These are phyloP conservation scores for Tapera naevia DNA, from an alignment of 2,797 vertebrate species.

Conservation along the genomic window DNA sequence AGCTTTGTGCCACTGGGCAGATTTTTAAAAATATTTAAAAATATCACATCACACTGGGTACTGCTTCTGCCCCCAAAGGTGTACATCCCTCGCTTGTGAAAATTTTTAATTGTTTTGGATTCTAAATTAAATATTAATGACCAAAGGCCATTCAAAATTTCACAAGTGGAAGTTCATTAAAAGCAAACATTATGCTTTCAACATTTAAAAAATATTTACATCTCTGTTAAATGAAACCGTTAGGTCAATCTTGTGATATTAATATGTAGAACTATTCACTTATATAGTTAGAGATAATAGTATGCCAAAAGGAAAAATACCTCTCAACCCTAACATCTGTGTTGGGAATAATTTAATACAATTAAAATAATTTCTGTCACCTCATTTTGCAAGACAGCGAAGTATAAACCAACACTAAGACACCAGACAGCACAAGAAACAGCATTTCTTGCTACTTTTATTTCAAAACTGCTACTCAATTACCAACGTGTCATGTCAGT, in stretches of 20 bases:
- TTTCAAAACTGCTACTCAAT: not conserved
- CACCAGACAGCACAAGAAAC: slow-evolving; percentile 25
- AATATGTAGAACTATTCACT: not conserved
- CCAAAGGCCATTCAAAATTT: not conserved
- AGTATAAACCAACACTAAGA: slow-evolving; percentile 30
- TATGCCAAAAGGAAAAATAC: slow-evolving; percentile 58
- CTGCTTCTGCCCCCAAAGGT: not conserved
- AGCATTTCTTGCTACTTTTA: slow-evolving; percentile 8
- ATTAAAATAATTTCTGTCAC: slow-evolving; percentile 63
- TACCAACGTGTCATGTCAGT: not conserved
- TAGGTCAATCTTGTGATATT: not conserved
- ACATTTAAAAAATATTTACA: not conserved
- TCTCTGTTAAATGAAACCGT: not conserved
- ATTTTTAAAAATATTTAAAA: not conserved
- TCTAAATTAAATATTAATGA: not conserved
- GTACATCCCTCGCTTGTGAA: not conserved
- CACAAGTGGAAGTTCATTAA: not conserved
- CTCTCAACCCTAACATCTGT: slow-evolving; percentile 29
- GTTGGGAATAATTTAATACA: slow-evolving; percentile 35
- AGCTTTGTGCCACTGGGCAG: not conserved
- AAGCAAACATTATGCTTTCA: not conserved
- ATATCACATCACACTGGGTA: not conserved
- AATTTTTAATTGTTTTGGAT: not conserved
- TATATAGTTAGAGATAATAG: slow-evolving; percentile 40
- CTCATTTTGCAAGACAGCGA: slow-evolving; percentile 62